Percentiles rank a stretch among this genome's conserved stretches.
phyloP scores from a whole-genome alignment of 35 echinoderm and acorn worm genomes.

The Holothuria glaberrima region DNA sequence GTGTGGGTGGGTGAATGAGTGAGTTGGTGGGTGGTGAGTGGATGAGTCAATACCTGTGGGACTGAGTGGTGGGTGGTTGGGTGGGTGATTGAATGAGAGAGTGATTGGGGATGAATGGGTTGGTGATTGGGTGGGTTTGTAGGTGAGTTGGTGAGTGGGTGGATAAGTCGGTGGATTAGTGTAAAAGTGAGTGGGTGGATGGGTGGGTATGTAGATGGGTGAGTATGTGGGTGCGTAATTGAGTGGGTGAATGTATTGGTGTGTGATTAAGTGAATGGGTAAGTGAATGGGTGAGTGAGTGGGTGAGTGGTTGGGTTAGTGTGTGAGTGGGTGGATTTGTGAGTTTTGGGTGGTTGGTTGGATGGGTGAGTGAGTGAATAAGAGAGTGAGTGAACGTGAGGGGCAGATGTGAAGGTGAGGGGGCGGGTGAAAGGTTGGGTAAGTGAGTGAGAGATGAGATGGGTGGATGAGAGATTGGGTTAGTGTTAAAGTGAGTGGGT shows the following conservation, averaged over 20 bases:
- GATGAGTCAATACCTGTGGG: conserved; percentile 45
- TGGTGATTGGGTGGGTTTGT: conserved; percentile 33
- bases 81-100: conserved; percentile 55
- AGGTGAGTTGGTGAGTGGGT: not conserved
- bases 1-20: conserved; percentile 47
- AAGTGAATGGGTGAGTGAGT: too few relatives aligned
- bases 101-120: conserved; percentile 50
- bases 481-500: too few relatives aligned
- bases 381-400: too few relatives aligned
- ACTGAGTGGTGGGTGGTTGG: conserved; percentile 55
- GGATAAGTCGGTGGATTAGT: too few relatives aligned
- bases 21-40: conserved; percentile 59
- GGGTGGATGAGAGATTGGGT: not conserved
- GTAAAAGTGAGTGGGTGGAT: too few relatives aligned
- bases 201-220: too few relatives aligned
- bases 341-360: too few relatives aligned
- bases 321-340: too few relatives aligned
- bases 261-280: conserved; percentile 23
- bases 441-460: not conserved
- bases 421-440: too few relatives aligned
- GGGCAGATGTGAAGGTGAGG: too few relatives aligned
- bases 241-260: not conserved
- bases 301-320: not conserved
- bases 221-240: conserved; percentile 11
- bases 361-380: too few relatives aligned